Conservation (phyloP, 2,113 vertebrate species). For the Cairina moschata region DNA sequence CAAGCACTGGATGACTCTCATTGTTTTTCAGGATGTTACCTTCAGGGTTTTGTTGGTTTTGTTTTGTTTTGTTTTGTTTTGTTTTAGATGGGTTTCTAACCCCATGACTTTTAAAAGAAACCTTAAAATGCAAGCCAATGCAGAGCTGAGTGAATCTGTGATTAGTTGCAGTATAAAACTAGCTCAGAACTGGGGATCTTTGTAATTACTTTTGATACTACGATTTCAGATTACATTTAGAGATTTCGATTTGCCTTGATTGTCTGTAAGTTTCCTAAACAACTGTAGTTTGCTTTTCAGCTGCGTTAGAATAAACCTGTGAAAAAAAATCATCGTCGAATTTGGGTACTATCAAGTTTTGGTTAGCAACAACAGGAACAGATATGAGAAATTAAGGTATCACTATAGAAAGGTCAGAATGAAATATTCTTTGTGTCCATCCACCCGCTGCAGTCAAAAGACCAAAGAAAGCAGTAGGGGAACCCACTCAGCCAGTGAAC, state of each 20-base stretch:
- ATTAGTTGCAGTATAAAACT: neutral
- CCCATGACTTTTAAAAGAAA: neutral
- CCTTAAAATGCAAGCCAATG: neutral
- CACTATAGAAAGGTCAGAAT: neutral
- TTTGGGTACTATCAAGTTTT: neutral
- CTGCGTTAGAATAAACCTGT: neutral
- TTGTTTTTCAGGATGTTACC: neutral
- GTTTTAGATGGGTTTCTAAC: neutral
- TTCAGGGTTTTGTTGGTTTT: neutral
- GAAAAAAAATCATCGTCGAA: neutral
- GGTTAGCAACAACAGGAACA: neutral
- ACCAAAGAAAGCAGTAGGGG: neutral
- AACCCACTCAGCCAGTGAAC: neutral
- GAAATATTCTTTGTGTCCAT: neutral
- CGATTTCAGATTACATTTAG: neutral
- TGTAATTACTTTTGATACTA: neutral
- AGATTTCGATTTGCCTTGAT: neutral
- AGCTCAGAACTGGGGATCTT: neutral
- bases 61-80: too few species aligned
- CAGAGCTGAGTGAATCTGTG: neutral
- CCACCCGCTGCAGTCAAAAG: neutral
- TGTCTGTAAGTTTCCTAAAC: neutral
- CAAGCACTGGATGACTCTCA: neutral
- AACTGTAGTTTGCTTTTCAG: neutral
- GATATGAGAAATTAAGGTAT: neutral